A percentile compares a stretch with the other conserved stretches of the same genome.
Evolutionary conservation across 1,140 invertebrate species (phyloP).

Genomic region (Lepidostoma basale): DNA sequence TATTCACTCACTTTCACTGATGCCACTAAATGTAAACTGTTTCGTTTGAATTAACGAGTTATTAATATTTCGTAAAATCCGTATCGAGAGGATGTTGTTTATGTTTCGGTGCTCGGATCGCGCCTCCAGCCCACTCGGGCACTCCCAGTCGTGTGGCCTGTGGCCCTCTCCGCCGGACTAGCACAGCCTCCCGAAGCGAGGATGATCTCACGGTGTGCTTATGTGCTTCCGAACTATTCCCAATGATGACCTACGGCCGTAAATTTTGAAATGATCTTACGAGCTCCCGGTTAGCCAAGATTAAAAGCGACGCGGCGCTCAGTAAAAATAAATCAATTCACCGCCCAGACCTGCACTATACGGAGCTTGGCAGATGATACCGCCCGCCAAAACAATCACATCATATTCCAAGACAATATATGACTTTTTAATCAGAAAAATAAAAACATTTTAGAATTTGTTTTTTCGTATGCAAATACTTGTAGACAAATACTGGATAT

Average conservation of each 20-base stretch:
- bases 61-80: no score
- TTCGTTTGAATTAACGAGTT: no score
- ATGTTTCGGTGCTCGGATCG: neutral
- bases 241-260: conserved; percentile 18
- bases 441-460: no score
- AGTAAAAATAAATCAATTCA: conserved; percentile 21
- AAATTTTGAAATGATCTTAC: conserved; percentile 15
- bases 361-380: neutral
- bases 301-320: neutral
- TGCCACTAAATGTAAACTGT: no score
- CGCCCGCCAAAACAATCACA: no score
- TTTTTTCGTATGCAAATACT: no score
- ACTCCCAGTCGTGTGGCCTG: neutral
- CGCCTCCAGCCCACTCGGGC: neutral
- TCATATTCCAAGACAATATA: no score
- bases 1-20: no score
- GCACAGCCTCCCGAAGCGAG: neutral
- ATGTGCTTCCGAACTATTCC: conserved; percentile 15
- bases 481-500: no score
- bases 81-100: no score
- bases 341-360: neutral
- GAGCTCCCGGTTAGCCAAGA: conserved; percentile 7
- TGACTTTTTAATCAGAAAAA: no score
- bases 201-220: neutral
- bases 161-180: neutral